Base-by-base conservation (phyloP, 2,113 vertebrate species). In the Noturus placidus region DNA sequence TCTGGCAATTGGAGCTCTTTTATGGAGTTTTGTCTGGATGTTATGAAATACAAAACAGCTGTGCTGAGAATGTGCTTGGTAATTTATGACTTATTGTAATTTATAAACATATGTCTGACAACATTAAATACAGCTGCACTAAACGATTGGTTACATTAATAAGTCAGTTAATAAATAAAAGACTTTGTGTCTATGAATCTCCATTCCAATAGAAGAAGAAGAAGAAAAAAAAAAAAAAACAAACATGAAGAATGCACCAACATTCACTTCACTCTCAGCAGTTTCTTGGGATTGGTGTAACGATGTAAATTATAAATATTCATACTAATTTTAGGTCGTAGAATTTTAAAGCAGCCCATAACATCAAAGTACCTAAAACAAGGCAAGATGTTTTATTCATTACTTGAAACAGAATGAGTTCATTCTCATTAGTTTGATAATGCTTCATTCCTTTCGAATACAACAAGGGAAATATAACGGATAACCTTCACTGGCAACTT, bases 301-400 rank as follows among this genome's bases (percentile, higher is more conserved):
- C 76, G 25, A 65, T 67, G 86, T 52, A 54, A 54, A 52, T 77
- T 2, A 46, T 77, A 83, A 88, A 89, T 89, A 67, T 89, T 77
- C 82, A 85, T 86, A 20, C 79, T 81, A 88, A 91, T 89, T 91
- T 82, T 78, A 50, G 76, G 52, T n/a, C 27, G 78, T 90, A 8
- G 86, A 90, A 89, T 89, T 89, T 83, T 38, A 70, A 89, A 87
- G 74, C 35, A 14, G 27, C 46, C 35, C 77, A 82, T 25, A 79
- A 89, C 72, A 86, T 86, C 89, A 90, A 88, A 83, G 56, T 59
- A 69, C 77, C 79, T 76, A 56, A 80, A 82, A 50, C 57, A 85
- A 89, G 38, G 79, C 42, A 80, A 46, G 57, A 67, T 63, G 54
- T 57, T 88, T 88, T 86, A 90, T 90, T 90, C 85, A 89, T 90